Evolutionary conservation across 2,113 vertebrate species (phyloP).

Genomic region (Hucho hucho): DNA sequence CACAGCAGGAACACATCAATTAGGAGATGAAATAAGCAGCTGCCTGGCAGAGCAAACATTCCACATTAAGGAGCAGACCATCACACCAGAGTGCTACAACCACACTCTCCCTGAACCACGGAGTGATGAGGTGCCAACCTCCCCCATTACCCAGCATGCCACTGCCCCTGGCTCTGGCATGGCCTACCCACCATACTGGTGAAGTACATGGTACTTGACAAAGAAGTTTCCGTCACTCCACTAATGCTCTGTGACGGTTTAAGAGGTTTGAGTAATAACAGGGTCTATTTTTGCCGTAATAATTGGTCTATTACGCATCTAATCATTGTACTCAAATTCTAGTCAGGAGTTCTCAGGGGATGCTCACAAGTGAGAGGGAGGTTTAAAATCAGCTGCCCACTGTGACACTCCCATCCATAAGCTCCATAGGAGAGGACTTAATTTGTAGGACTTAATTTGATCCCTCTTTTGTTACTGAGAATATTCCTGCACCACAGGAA

Average conservation of each 20-base stretch:
- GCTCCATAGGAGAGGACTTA: too few relatives aligned
- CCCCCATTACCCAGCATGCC: conserved; percentile 3
- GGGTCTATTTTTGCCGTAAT: background rate
- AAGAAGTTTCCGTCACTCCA: background rate
- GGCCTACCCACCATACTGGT: background rate
- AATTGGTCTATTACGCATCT: too few relatives aligned
- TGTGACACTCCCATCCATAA: too few relatives aligned
- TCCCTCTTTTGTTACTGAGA: too few relatives aligned
- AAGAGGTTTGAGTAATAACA: background rate
- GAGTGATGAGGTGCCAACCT: background rate
- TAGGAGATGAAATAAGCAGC: conserved; percentile 6
- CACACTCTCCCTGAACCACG: background rate
- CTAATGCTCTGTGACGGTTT: background rate
- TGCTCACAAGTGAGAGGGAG: background rate
- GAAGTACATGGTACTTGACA: background rate
- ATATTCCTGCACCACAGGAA: too few relatives aligned
- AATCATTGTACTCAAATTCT: background rate
- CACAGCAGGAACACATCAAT: conserved; percentile 21
- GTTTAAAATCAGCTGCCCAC: background rate
- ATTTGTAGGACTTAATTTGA: too few relatives aligned
- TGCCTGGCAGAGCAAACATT: conserved; percentile 14
- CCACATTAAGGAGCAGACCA: conserved; percentile 8
- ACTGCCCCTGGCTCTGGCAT: too few relatives aligned
- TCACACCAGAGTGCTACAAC: conserved; percentile 15
- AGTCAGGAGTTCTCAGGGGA: background rate